Evolutionary conservation across 2,888 invertebrate genomes (phyloP).

Genomic region (Melangyna quadrimaculata): DNA sequence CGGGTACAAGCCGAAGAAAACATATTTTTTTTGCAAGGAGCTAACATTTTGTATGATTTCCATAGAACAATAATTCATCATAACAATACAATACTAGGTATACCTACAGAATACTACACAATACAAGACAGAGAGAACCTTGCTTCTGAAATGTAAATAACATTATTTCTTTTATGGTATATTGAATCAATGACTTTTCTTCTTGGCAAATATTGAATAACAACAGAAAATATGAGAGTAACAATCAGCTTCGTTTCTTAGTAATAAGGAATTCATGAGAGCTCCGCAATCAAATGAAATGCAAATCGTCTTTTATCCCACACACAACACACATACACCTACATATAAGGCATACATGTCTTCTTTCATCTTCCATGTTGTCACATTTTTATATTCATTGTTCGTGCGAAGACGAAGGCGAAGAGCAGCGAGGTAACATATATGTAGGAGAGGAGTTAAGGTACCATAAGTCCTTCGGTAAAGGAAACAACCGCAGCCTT

Average conservation of each 20-base stretch:
- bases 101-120: background rate
- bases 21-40: background rate
- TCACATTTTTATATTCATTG: conserved; percentile 21
- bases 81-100: no score
- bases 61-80: background rate
- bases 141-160: conserved; percentile 2
- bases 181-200: conserved; percentile 16
- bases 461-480: background rate
- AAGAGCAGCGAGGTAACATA: background rate
- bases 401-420: background rate
- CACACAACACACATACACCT: background rate
- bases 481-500: background rate
- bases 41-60: background rate
- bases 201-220: conserved; percentile 42
- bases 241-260: conserved; percentile 39
- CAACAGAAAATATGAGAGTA: conserved; percentile 29
- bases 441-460: background rate
- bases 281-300: conserved; percentile 52
- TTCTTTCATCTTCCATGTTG: conserved; percentile 19
- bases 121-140: background rate
- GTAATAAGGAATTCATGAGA: conserved; percentile 50
- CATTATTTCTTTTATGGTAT: conserved; percentile 24
- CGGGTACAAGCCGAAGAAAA: background rate
- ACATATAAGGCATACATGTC: background rate
- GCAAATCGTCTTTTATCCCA: conserved; percentile 33